Conservation (phyloP, 2,888 invertebrate species). For the Trypoxylon attenuatum region DNA sequence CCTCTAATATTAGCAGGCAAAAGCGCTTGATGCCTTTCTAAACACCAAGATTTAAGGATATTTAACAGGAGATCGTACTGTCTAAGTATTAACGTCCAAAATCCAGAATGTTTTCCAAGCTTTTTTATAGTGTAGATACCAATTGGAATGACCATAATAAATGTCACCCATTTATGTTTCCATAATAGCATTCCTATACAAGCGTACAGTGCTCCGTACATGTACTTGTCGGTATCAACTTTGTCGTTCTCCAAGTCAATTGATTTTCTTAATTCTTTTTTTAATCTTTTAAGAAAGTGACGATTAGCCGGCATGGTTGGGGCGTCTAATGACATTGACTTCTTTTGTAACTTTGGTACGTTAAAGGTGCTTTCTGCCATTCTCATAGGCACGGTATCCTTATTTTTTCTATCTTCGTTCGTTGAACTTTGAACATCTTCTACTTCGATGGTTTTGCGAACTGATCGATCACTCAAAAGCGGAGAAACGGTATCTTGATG, state of each 20-base stretch:
- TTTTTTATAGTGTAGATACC: slow-evolving; percentile 81
- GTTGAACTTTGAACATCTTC: slow-evolving; percentile 12
- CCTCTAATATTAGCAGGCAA: slow-evolving; percentile 87
- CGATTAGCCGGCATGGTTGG: slow-evolving; percentile 50
- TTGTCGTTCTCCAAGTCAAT: slow-evolving; percentile 63
- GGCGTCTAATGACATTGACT: slow-evolving; percentile 66
- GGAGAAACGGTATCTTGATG: slow-evolving; percentile 17
- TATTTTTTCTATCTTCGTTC: not conserved
- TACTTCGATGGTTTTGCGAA: not conserved
- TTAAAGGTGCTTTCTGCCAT: not conserved
- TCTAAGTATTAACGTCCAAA: slow-evolving; percentile 72
- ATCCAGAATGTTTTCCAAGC: slow-evolving; percentile 72
- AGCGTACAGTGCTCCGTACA: slow-evolving; percentile 87
- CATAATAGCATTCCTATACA: slow-evolving; percentile 90
- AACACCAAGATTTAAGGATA: slow-evolving; percentile 78
- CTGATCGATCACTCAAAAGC: not conserved
- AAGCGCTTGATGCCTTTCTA: slow-evolving; percentile 81
- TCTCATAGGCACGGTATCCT: not conserved
- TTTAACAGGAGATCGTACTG: slow-evolving; percentile 72
- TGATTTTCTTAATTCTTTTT: slow-evolving; percentile 63
- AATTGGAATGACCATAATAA: slow-evolving; percentile 86
- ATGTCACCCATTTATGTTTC: slow-evolving; percentile 89
- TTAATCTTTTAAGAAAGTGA: slow-evolving; percentile 65
- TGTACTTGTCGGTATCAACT: slow-evolving; percentile 76
- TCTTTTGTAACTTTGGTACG: slow-evolving; percentile 28